Evolutionary conservation across 1,140 invertebrate genomes (phyloP).

Genomic region (Cyphomyrmex costatus): DNA sequence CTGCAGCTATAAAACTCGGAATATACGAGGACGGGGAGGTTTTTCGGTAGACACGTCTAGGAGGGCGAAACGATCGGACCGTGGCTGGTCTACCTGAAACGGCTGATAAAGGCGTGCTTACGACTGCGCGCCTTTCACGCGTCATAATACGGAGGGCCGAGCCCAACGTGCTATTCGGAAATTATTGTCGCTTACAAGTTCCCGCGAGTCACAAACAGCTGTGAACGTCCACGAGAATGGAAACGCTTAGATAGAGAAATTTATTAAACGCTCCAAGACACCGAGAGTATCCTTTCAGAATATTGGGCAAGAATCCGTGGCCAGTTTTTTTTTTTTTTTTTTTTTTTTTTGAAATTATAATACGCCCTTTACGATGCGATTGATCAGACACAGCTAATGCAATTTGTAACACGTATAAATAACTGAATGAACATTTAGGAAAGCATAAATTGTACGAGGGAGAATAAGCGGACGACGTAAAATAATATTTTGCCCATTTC

Average conservation of each 20-base stretch:
- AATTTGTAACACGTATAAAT: conserved; percentile 37
- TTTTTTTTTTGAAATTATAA: conserved; percentile 44
- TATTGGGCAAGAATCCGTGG: neutral
- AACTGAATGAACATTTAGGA: conserved; percentile 11
- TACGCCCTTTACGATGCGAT: conserved; percentile 42
- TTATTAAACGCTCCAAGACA: conserved; percentile 35
- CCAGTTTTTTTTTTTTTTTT: too few relatives aligned
- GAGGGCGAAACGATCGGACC: conserved; percentile 63
- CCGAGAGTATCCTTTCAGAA: neutral
- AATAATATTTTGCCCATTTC: neutral
- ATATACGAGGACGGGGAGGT: conserved; percentile 71
- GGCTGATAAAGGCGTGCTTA: conserved; percentile 66
- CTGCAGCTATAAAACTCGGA: conserved; percentile 65
- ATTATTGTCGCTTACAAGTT: conserved; percentile 37
- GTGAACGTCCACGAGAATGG: conserved; percentile 30
- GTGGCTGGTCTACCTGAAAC: conserved; percentile 63
- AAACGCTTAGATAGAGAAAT: conserved; percentile 33
- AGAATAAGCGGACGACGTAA: neutral
- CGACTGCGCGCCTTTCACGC: conserved; percentile 47
- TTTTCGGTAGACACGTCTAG: conserved; percentile 71
- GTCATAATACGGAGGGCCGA: conserved; percentile 47
- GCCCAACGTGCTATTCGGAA: conserved; percentile 6
- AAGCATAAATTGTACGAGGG: neutral
- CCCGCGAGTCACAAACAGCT: conserved; percentile 26
- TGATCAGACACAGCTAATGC: conserved; percentile 16